These are phyloP conservation scores for Halocaridina rubra DNA, from an alignment of 2,888 invertebrate species.

Conservation along the genomic window DNA sequence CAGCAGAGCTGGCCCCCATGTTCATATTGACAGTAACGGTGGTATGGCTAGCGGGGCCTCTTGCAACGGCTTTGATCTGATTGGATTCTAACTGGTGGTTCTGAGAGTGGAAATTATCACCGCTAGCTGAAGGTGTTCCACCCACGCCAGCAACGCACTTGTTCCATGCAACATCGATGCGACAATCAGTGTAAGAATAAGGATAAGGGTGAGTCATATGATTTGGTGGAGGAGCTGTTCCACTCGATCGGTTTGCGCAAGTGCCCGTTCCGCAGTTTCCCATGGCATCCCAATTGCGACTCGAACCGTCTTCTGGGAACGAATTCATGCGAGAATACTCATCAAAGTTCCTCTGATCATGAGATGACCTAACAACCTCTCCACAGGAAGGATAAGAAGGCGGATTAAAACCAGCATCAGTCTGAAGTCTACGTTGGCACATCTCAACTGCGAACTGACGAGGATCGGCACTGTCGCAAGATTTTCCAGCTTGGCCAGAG, in stretches of 20 bases:
- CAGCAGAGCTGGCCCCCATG: constrained; percentile 26
- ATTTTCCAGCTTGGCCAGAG: background rate
- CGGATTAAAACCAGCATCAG: constrained; percentile 19
- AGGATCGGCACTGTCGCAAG: constrained; percentile 10
- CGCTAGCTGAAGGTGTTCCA: constrained; percentile 2
- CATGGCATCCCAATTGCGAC: constrained; percentile 37
- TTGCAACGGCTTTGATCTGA: constrained; percentile 9
- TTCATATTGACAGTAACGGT: constrained; percentile 27
- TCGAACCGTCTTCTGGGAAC: constrained; percentile 35
- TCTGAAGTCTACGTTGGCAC: constrained; percentile 26
- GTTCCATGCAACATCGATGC: constrained; percentile 49
- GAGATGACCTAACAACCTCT: constrained; percentile 11
- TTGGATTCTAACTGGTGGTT: constrained; percentile 30
- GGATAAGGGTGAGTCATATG: constrained; percentile 43
- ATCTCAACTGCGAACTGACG: constrained; percentile 36
- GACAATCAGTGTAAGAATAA: constrained; percentile 47
- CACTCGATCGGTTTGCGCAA: background rate
- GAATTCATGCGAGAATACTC: constrained; percentile 42
- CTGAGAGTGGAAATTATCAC: constrained; percentile 19
- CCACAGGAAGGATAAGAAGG: constrained; percentile 25
- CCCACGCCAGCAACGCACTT: constrained; percentile 35
- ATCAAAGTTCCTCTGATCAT: constrained; percentile 37
- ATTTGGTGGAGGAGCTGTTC: constrained; percentile 2
- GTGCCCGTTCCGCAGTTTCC: constrained; percentile 7
- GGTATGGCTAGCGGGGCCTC: constrained; percentile 6